phyloP scores from a whole-genome alignment of 1,140 invertebrate species.

The Holcopasites calliopsidis region DNA sequence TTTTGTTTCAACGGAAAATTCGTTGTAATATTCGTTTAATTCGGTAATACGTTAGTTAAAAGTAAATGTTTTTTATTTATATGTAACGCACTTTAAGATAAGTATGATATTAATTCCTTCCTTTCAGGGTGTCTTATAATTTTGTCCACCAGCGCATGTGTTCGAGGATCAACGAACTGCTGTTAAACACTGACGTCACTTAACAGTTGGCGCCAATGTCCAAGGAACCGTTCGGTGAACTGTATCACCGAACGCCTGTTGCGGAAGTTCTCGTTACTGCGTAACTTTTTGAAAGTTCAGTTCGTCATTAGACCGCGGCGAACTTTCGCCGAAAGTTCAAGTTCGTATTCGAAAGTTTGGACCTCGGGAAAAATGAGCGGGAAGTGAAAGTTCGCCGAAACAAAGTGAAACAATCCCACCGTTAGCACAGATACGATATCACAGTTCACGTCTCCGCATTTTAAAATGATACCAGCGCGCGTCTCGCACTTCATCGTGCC shows the following conservation, averaged over 20 bases:
- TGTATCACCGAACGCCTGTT: conserved; percentile 59
- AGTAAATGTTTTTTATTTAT: too few relatives aligned
- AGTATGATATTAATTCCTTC: too few relatives aligned
- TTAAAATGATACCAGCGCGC: conserved; percentile 33
- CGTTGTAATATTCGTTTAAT: too few relatives aligned
- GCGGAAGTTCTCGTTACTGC: conserved; percentile 64
- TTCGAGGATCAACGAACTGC: too few relatives aligned
- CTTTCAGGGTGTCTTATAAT: too few relatives aligned
- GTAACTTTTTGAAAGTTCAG: conserved; percentile 64
- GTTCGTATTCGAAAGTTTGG: conserved; percentile 61
- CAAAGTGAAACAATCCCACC: conserved; percentile 38
- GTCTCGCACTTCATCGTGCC: not conserved
- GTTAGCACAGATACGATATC: conserved; percentile 12
- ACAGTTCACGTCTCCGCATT: conserved; percentile 18
- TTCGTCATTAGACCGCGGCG: conserved; percentile 62
- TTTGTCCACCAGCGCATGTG: too few relatives aligned
- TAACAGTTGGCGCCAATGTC: conserved; percentile 16
- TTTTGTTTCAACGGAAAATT: too few relatives aligned
- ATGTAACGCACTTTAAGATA: too few relatives aligned
- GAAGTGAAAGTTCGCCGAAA: conserved; percentile 56
- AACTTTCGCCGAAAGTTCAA: conserved; percentile 62
- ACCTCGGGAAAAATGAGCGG: conserved; percentile 57
- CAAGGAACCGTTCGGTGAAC: conserved; percentile 55
- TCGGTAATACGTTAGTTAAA: too few relatives aligned
- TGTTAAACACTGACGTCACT: not conserved